Evolutionary conservation across 2,888 invertebrate species (phyloP), one percentile per base, ranked within the genome.

Genomic region (Lymantria dispar): DNA sequence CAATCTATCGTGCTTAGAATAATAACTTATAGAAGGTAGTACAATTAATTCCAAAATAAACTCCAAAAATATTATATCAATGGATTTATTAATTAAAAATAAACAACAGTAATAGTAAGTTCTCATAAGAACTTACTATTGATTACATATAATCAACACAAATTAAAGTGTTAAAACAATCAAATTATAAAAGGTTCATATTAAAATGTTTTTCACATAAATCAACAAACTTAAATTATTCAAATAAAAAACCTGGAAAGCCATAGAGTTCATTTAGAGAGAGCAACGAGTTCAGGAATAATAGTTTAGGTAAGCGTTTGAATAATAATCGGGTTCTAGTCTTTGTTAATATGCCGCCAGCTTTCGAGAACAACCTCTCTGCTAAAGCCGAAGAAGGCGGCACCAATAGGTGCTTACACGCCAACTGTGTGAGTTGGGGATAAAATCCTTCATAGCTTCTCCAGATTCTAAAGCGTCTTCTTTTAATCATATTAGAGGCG

Each of bases 361-460:
- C 58, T 55, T 60, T 62, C 12, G 58, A 64, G 43, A 46, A 54
- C 13, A 51, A 51, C 48, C 50, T 54, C 33, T 51, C 54, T 59
- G 68, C 50, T 59, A 63, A 59, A 57, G 57, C 64, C 45, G 63
- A 65, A 58, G 60, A 57, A 54, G 60, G 56, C 47, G 56, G 49
- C 46, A 64, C 52, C 46, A 55, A 57, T 9, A 60, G 50, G 45
- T 62, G 56, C 55, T 63, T 58, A 55, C 50, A 54, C 45, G 60
- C 56, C 49, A 60, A 59, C 12, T 56, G 33, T 54, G 51, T 48
- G 38, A 55, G 51, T 49, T 47, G n/a, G 37, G 48, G 52, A 45
- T 47, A 52, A 47, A 50, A 41, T 47, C 45, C 47, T 52, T 60
- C 56, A 60, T 52, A 60, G 53, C 58, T 61, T 63, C 42, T 62